Conservation (phyloP, 2,113 vertebrate species). For the Helogale parvula region DNA sequence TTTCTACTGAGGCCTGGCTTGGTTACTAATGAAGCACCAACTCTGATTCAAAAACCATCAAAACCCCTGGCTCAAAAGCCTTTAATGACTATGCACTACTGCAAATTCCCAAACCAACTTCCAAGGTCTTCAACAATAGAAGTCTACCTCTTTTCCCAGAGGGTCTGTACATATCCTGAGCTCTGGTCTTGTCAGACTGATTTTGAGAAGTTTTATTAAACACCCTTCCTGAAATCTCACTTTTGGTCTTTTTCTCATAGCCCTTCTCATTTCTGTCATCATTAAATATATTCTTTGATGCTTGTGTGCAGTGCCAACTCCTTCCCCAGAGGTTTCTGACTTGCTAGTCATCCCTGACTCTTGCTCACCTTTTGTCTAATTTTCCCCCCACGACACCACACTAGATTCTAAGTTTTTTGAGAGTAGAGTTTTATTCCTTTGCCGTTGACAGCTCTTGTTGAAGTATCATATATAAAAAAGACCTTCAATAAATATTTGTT, state of each 20-base stretch:
- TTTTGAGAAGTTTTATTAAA: neutral
- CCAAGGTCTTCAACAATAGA: neutral
- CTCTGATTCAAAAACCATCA: neutral
- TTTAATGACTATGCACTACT: neutral
- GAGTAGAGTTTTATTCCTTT: neutral
- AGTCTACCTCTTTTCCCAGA: neutral
- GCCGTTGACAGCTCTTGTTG: neutral
- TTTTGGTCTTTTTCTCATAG: neutral
- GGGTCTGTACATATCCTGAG: neutral
- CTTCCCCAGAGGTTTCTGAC: neutral
- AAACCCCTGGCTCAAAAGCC: neutral
- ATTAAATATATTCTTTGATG: neutral
- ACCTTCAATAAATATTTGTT: neutral
- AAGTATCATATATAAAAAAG: neutral
- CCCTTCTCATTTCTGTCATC: neutral
- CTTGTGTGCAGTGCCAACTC: neutral
- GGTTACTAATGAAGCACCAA: neutral
- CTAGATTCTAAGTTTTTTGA: neutral
- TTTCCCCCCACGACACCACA: neutral
- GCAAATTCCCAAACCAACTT: neutral
- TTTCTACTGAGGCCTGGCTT: neutral
- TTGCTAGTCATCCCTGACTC: neutral
- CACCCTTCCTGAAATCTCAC: neutral
- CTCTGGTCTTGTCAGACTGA: neutral
- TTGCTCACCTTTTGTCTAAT: neutral